Conservation (phyloP, 2,113 vertebrate genomes). For the Megaptera novaeangliae region DNA sequence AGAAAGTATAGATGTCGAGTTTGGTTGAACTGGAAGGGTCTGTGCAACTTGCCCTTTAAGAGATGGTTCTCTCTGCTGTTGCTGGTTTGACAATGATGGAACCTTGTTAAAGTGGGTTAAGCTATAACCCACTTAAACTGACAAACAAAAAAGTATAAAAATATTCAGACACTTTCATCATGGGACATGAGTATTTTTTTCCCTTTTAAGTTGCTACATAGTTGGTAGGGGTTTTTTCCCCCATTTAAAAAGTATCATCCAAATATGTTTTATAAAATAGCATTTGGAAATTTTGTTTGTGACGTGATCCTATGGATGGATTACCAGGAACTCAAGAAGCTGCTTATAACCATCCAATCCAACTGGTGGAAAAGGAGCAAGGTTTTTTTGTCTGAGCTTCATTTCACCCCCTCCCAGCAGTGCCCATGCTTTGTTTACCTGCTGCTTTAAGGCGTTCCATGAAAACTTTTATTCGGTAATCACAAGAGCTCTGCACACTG, state of each 20-base stretch:
- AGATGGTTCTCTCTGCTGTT: background rate
- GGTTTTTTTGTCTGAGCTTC: background rate
- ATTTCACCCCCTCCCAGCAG: background rate
- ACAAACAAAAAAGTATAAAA: background rate
- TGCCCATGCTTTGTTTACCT: background rate
- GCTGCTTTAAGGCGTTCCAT: background rate
- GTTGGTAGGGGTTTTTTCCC: background rate
- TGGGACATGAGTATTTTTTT: background rate
- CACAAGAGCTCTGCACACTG: fast-evolving
- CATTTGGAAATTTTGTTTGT: background rate
- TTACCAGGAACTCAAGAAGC: background rate
- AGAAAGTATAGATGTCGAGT: background rate
- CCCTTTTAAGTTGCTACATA: background rate
- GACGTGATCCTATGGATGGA: background rate
- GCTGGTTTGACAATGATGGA: background rate
- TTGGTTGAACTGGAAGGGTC: background rate
- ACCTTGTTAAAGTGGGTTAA: background rate
- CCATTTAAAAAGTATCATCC: background rate
- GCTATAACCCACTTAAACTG: background rate
- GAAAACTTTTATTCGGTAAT: background rate
- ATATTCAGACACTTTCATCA: background rate
- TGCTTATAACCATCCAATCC: no score
- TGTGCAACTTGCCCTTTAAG: background rate
- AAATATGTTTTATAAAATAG: background rate
- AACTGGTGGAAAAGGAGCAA: background rate